These are phyloP conservation scores for Leptosomus discolor DNA, from an alignment of 2,113 vertebrate species.

Conservation along the genomic window DNA sequence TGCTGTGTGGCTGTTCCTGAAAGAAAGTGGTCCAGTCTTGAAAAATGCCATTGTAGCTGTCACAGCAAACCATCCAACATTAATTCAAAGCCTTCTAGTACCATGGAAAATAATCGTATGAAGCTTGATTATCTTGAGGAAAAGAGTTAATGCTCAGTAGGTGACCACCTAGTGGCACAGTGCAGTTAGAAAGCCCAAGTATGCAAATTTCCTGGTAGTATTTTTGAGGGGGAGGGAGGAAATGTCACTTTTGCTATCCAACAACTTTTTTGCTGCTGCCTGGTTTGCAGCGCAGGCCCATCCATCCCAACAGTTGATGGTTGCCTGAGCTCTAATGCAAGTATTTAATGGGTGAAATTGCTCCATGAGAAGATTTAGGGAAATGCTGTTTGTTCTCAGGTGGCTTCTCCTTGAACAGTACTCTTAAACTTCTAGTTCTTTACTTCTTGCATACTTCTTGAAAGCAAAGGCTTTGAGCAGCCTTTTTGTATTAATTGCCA, in stretches of 20 bases:
- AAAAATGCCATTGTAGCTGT: neutral
- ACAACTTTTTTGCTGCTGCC: neutral
- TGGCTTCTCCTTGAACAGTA: neutral
- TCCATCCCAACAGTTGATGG: neutral
- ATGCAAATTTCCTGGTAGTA: neutral
- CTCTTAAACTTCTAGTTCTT: neutral
- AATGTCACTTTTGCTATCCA: neutral
- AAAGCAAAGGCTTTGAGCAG: neutral
- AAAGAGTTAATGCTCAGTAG: neutral
- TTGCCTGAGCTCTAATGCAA: neutral
- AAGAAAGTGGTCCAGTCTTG: neutral
- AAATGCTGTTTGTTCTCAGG: neutral
- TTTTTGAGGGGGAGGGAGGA: neutral
- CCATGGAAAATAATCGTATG: neutral
- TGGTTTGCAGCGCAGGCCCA: neutral
- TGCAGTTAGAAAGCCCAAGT: neutral
- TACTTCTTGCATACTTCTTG: neutral
- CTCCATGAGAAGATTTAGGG: neutral
- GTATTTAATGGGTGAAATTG: neutral
- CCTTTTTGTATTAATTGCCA: neutral
- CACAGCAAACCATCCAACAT: neutral
- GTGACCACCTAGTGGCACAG: neutral
- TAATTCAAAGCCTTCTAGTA: neutral
- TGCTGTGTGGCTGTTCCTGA: neutral
- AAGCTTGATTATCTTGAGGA: neutral